Evolutionary conservation across 2,797 vertebrate species (phyloP).

Genomic region (Fistularia tabacaria): DNA sequence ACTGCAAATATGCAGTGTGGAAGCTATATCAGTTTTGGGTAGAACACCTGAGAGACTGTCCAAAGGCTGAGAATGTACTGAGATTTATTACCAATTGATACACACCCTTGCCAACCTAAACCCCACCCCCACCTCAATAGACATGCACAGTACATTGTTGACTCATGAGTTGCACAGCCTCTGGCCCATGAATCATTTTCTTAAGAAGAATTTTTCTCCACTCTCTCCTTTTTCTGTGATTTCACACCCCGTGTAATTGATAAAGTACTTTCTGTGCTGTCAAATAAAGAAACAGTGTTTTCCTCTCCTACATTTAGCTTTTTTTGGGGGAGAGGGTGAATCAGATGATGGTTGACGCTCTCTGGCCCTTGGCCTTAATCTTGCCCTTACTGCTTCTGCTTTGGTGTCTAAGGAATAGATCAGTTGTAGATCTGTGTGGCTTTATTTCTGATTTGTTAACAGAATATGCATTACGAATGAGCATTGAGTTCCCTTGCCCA

Average conservation of each 20-base stretch:
- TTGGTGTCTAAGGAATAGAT: slow-evolving; percentile 50
- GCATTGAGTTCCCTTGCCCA: too few species aligned
- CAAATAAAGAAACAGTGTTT: slow-evolving; percentile 67
- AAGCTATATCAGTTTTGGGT: slow-evolving; percentile 7
- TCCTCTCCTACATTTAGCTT: slow-evolving; percentile 35
- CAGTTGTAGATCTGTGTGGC: too few species aligned
- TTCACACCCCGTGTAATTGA: slow-evolving; percentile 69
- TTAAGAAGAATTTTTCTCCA: slow-evolving; percentile 60
- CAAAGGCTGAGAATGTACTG: slow-evolving; percentile 51
- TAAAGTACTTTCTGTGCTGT: slow-evolving; percentile 62
- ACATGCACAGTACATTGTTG: slow-evolving; percentile 73
- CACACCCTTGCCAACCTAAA: slow-evolving; percentile 45
- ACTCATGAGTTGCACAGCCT: slow-evolving; percentile 71
- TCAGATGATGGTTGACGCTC: slow-evolving; percentile 39
- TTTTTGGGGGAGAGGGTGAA: slow-evolving; percentile 21
- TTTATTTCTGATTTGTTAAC: too few species aligned
- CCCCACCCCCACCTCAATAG: slow-evolving; percentile 57
- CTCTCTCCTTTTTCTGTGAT: slow-evolving; percentile 59
- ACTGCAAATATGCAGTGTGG: slow-evolving; percentile 39
- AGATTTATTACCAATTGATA: slow-evolving; percentile 79
- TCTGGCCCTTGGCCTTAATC: slow-evolving; percentile 23
- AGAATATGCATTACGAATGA: too few species aligned
- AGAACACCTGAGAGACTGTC: slow-evolving; percentile 55
- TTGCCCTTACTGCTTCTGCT: slow-evolving; percentile 60
- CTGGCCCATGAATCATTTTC: slow-evolving; percentile 71